A percentile compares a stretch with the other conserved stretches of the same genome.
These are phyloP conservation scores for Chloroclysta siterata DNA, from an alignment of 2,888 invertebrate genomes.

Conservation along the genomic window DNA sequence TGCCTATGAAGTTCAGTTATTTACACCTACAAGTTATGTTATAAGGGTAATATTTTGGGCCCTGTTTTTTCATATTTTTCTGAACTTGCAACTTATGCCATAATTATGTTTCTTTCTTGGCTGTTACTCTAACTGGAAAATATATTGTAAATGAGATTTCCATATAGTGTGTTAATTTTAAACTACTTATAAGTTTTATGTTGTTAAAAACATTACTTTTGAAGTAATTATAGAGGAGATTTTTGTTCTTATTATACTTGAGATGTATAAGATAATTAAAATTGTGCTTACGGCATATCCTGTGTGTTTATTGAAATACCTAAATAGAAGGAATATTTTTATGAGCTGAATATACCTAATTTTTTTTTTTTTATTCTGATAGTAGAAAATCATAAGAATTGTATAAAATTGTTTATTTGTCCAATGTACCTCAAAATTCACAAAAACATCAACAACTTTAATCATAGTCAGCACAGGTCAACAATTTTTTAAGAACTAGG, in stretches of 20 bases:
- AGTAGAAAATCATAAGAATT: neutral
- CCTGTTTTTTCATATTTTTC: slow-evolving; percentile 13
- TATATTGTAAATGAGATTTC: slow-evolving; percentile 57
- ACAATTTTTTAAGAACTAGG: neutral
- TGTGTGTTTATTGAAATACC: slow-evolving; percentile 18
- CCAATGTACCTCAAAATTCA: slow-evolving; percentile 21
- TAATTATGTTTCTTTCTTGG: slow-evolving; percentile 34
- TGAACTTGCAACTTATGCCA: slow-evolving; percentile 22
- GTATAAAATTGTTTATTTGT: slow-evolving; percentile 33
- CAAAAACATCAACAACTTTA: slow-evolving; percentile 18
- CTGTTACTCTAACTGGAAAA: slow-evolving; percentile 44
- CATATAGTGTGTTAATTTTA: slow-evolving; percentile 40
- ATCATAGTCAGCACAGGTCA: slow-evolving; percentile 9
- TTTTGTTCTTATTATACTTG: slow-evolving; percentile 70
- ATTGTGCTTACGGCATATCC: slow-evolving; percentile 53
- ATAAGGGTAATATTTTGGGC: no score
- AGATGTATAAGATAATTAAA: slow-evolving; percentile 74
- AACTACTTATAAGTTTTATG: slow-evolving; percentile 59
- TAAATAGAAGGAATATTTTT: neutral
- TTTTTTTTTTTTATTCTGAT: neutral
- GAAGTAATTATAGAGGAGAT: slow-evolving; percentile 68
- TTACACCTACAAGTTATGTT: neutral
- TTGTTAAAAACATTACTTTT: slow-evolving; percentile 71
- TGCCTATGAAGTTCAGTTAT: slow-evolving; percentile 15
- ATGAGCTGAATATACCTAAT: no score